Evolutionary conservation across 1,140 invertebrate species (phyloP), one percentile per base, ranked within the genome.

Genomic region (Bombus haemorrhoidalis): DNA sequence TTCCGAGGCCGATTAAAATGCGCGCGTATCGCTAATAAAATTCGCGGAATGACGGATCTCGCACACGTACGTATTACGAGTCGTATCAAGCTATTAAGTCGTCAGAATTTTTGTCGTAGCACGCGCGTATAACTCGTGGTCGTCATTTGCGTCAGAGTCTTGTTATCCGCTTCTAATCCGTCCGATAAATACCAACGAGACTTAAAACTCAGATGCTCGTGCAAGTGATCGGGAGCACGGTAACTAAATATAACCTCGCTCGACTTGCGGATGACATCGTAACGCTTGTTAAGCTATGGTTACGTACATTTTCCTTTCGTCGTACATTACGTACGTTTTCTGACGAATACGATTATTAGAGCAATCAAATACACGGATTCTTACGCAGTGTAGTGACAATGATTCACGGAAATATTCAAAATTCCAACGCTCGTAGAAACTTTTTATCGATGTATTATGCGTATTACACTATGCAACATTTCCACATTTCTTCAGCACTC

Each of bases 101-200:
- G 41, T 74, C n/a, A 12, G 43, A 82, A 74, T 74, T 74, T 43
- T 74, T 73, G 25, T 82, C 5, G 37, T 82, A 74, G 8, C n/a
- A 22, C 28, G 9, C 39, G 18, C 80, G 69, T 43, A 53, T 25
- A 37, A 1, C 41, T 34, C 22, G 57, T 12, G 28, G 57, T 39
- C 57, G 34, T n/a, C 25, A 5, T 82, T 82, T 82, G 72, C 81
- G 81, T 82, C 81, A 75, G 25, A 32, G 53, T 32, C 32, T 64
- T 1, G 37, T 75, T 66, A 75, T 66, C 59, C 32, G 41, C 3
- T 25, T 47, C 13, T 74, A 75, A 82, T 82, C 81, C 71, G 71
- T 5, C n/a, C 15, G 28, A 3, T n/a, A 25, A 59, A 81, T 59
- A 59, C 37, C 79, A 39, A 5, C 9, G 34, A 12, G 37, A 53